Base-by-base conservation (phyloP, 2,888 invertebrate species). In the Drosophila formosana region DNA sequence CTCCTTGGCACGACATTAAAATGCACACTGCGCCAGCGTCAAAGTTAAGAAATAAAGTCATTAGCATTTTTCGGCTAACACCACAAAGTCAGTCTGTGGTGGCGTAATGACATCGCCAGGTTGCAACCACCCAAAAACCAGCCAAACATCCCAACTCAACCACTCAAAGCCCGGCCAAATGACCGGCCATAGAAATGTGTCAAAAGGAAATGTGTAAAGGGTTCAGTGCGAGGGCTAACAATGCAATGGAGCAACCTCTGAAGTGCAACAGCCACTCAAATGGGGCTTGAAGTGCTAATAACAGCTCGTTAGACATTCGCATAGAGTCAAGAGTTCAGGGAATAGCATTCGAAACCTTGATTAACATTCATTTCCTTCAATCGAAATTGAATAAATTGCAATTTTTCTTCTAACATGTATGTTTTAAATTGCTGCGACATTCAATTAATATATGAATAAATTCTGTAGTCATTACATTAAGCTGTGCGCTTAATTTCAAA, bases 31-130 rank as follows among this genome's bases (percentile, higher is more conserved):
- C 82, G 80, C 53, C 61, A 66, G 61, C 74, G 71, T 62, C 80
- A 76, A 69, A 82, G 58, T 88, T 77, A 73, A 77, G 80, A 77
- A 70, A 88, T 82, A 82, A 83, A 83, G 83, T 88, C 88, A 83
- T 83, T 83, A 83, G 83, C 83, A 83, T 86, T 77, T 87, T 88
- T 88, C 63, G 83, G 83, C 72, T 70, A 75, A 86, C 70, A 65
- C 30, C 62, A 60, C 26, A 7, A 32, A n/a, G 49, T 11, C 34
- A 9, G 7, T 46, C 46, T 47, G 25, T 58, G 49, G 69, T 43
- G 43, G 60, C 69, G 49, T 69, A 78, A 73, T 78, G 74, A 69
- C 63, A 46, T 66, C 26, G 28, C 23, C 53, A 62, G 61, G 69
- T 68, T 73, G 60, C 64, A 74, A 37, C 30, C 45, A 34, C 18